A percentile compares a stretch with the other conserved stretches of the same genome.
Conservation (phyloP, 37 sponge, comb jelly and placozoan genomes). For the Cliona cf. orientalis region DNA sequence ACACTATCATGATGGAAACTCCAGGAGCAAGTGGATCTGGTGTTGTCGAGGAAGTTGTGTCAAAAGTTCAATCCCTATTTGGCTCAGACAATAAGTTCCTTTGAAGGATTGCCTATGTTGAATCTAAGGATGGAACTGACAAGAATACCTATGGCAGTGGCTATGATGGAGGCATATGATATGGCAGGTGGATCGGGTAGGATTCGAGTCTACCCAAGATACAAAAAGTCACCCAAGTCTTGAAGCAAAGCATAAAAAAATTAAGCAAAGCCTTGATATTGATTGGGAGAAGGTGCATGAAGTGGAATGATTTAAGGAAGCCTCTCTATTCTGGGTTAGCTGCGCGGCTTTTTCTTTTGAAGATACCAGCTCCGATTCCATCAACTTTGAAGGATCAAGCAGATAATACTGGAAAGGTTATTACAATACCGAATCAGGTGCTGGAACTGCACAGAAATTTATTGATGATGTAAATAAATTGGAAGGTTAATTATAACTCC, state of each 20-base stretch:
- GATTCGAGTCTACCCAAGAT: conserved; percentile 27
- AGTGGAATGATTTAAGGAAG: conserved; percentile 47
- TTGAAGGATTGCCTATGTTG: conserved; percentile 26
- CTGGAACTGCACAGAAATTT: too few species aligned
- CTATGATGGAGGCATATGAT: conserved; percentile 65
- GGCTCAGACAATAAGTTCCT: conserved; percentile 26
- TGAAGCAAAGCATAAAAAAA: background rate
- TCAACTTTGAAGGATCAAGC: conserved; percentile 40
- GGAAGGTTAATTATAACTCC: too few species aligned
- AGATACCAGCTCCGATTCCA: conserved; percentile 30
- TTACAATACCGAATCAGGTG: conserved; percentile 46
- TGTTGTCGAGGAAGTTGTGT: background rate
- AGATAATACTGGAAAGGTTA: conserved; percentile 41
- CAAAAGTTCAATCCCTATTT: conserved; percentile 3
- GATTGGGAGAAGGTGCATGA: conserved; percentile 20
- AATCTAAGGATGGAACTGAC: conserved; percentile 48
- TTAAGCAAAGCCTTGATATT: conserved; percentile 19
- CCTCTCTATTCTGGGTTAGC: conserved; percentile 58
- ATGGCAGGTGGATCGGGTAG: conserved; percentile 51
- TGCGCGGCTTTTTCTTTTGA: conserved; percentile 45
- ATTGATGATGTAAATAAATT: too few species aligned
- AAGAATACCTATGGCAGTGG: conserved; percentile 28
- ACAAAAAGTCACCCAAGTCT: conserved; percentile 14
- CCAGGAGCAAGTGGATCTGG: too few species aligned
- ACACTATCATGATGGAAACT: too few species aligned